Evolutionary conservation across 2,888 invertebrate genomes (phyloP), one percentile per base, ranked within the genome.

Genomic region (Trichogramma evanescens): DNA sequence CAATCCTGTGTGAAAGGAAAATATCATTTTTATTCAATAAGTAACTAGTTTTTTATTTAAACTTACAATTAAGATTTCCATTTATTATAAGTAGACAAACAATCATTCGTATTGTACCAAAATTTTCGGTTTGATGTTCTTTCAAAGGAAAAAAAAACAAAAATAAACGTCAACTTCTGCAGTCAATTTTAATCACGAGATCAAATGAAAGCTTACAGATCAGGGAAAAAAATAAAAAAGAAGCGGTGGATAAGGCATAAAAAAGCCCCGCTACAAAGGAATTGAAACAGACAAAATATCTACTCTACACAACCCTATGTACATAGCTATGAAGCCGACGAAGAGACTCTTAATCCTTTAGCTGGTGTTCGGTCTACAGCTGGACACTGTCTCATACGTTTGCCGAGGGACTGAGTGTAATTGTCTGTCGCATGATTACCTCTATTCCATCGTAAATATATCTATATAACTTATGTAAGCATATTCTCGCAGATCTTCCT

Each of bases 361-460:
- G 65, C 62, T 67, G 61, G 62, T 61, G 65, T 61, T 59, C 60
- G 42, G 46, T 61, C 39, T 55, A 49, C 26, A 26, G 49, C 54
- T 57, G 61, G 13, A 64, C 63, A 52, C 64, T 65, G 59, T 64
- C 64, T 68, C 57, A 61, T 57, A 62, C 58, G 50, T 61, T 59
- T 57, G 64, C 66, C 42, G 64, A 67, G 67, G 68, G 68, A 69
- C 67, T 68, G 63, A 60, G 69, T 66, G 67, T 68, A 70, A 72
- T 71, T 71, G 70, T 69, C 70, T 67, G 67, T 68, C 68, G 68
- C 69, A 66, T 69, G 69, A 71, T 72, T 70, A 69, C 68, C 67
- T 66, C 66, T 57, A 62, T 56, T 61, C 61, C 56, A 51, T n/a
- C 10, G 26, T 26, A 26, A 26, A 26, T 26, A 26, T 26, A 26